Evolutionary conservation across 2,888 invertebrate genomes (phyloP).

Genomic region (Morpho helenor): DNA sequence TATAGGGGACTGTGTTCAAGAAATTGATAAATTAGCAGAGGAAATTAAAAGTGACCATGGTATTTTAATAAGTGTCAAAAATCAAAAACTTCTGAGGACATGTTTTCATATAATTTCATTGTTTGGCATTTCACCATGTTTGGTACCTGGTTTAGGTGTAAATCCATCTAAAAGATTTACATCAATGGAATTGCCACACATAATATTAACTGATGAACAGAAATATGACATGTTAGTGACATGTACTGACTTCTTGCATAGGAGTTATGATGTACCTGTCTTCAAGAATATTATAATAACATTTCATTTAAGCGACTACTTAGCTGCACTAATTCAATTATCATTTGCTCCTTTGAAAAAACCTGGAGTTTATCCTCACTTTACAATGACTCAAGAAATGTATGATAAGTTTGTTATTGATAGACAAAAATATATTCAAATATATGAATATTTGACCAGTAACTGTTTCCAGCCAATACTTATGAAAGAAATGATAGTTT

Average conservation of each 20-base stretch:
- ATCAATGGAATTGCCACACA: slow-evolving; percentile 44
- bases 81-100: slow-evolving; percentile 81
- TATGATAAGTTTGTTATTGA: slow-evolving; percentile 73
- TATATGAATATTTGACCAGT: slow-evolving; percentile 72
- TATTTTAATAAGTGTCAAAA: slow-evolving; percentile 81
- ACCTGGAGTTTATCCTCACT: slow-evolving; percentile 62
- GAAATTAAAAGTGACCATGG: slow-evolving; percentile 46
- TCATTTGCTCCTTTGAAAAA: slow-evolving; percentile 82
- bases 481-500: slow-evolving; percentile 84
- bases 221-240: slow-evolving; percentile 71
- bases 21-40: slow-evolving; percentile 56
- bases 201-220: slow-evolving; percentile 63
- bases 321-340: slow-evolving; percentile 85
- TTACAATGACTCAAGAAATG: slow-evolving; percentile 78
- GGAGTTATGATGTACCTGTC: slow-evolving; percentile 67
- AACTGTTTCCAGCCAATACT: slow-evolving; percentile 80
- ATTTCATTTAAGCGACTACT: slow-evolving; percentile 78
- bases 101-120: slow-evolving; percentile 81
- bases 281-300: slow-evolving; percentile 78
- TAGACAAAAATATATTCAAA: slow-evolving; percentile 65
- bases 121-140: slow-evolving; percentile 82
- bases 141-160: slow-evolving; percentile 83
- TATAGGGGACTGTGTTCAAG: slow-evolving; percentile 57
- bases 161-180: slow-evolving; percentile 63
- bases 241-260: slow-evolving; percentile 69